Percentiles rank a stretch among this genome's conserved stretches.
Evolutionary conservation across 2,797 vertebrate genomes (phyloP).

Genomic region (Cuculus canorus): DNA sequence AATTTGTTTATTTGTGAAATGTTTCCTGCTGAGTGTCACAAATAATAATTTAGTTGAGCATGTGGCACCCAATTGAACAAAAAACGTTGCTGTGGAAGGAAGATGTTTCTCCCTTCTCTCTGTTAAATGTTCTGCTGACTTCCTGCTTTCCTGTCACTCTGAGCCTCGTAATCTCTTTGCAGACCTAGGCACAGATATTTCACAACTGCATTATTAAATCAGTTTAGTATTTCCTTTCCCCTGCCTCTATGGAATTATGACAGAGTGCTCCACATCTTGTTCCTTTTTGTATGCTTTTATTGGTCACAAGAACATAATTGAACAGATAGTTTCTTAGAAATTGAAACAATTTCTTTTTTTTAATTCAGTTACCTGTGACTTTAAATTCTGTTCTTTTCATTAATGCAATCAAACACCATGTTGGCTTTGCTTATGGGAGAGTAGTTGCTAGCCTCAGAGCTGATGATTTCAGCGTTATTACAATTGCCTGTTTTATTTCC

Average conservation of each 20-base stretch:
- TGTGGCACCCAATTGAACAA: conserved; percentile 44
- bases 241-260: conserved; percentile 45
- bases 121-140: conserved; percentile 23
- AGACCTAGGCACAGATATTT: conserved; percentile 37
- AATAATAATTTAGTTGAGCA: conserved; percentile 64
- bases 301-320: background rate
- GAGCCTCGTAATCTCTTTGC: conserved; percentile 4
- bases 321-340: conserved; percentile 16
- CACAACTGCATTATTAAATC: conserved; percentile 43
- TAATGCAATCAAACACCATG: background rate
- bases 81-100: conserved; percentile 5
- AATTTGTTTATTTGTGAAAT: conserved; percentile 61
- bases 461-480: background rate
- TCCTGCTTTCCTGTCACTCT: background rate
- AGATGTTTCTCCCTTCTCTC: background rate
- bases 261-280: conserved; percentile 13
- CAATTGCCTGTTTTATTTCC: background rate
- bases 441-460: background rate
- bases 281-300: conserved; percentile 20
- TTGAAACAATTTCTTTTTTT: background rate
- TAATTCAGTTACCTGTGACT: background rate
- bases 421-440: background rate
- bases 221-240: conserved; percentile 44
- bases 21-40: conserved; percentile 60
- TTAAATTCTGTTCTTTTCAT: background rate